phyloP scores from a whole-genome alignment of 2,113 vertebrate genomes.

The Pyxicephalus adspersus region DNA sequence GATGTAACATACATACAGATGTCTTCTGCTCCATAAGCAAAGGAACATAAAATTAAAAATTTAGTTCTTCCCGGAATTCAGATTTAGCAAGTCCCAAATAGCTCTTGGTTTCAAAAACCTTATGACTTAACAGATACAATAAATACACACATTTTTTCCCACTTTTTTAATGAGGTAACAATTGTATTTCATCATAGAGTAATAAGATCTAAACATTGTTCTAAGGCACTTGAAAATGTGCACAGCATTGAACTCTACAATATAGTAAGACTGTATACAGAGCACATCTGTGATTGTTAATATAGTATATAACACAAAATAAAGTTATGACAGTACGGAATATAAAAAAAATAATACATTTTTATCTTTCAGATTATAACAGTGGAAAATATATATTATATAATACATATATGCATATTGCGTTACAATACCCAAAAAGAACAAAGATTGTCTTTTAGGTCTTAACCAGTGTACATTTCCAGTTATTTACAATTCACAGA shows the following conservation, averaged over 20 bases:
- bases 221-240: conserved; percentile 74
- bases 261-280: conserved; percentile 61
- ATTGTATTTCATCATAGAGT: conserved; percentile 64
- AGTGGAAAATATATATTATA: conserved; percentile 58
- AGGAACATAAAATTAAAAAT: too few relatives aligned
- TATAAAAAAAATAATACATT: conserved; percentile 63
- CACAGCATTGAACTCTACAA: conserved; percentile 61
- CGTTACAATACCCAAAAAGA: conserved; percentile 62
- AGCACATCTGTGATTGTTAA: conserved; percentile 64
- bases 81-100: too few relatives aligned
- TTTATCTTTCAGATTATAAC: conserved; percentile 61
- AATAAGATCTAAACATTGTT: conserved; percentile 65
- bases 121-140: too few relatives aligned
- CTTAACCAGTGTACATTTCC: conserved; percentile 59
- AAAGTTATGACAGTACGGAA: conserved; percentile 45
- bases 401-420: conserved; percentile 60
- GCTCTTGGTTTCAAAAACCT: too few relatives aligned
- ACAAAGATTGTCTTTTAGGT: conserved; percentile 58
- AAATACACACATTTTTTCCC: not conserved
- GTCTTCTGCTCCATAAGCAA: too few relatives aligned
- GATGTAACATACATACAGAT: too few relatives aligned
- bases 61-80: too few relatives aligned
- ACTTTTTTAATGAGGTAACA: conserved; percentile 69
- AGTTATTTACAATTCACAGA: conserved; percentile 64
- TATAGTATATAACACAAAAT: conserved; percentile 60